These are phyloP conservation scores for Drosophila orosa DNA, from an alignment of 1,140 invertebrate species.

Conservation along the genomic window DNA sequence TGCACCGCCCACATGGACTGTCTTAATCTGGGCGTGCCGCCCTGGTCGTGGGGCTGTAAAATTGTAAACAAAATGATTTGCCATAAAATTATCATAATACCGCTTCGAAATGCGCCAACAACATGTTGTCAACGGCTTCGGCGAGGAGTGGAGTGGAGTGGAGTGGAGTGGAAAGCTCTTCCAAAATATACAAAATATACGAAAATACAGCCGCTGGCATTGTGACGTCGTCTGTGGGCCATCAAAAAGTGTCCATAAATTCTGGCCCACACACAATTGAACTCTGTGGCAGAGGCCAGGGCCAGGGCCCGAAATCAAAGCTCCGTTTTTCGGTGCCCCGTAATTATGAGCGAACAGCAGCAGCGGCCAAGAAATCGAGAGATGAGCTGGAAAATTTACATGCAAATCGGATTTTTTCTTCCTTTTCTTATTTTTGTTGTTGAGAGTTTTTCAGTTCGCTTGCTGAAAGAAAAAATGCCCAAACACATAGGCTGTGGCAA, in stretches of 20 bases:
- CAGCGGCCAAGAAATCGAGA: slow-evolving; percentile 32
- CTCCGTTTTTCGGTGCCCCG: slow-evolving; percentile 29
- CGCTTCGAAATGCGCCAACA: slow-evolving; percentile 76
- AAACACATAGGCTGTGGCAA: slow-evolving; percentile 51
- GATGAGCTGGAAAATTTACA: slow-evolving; percentile 64
- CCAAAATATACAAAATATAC: slow-evolving; percentile 39
- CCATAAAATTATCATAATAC: slow-evolving; percentile 83
- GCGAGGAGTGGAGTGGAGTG: slow-evolving; percentile 9
- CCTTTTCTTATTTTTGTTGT: not conserved
- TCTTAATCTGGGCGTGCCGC: slow-evolving; percentile 44
- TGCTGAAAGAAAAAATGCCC: slow-evolving; percentile 45
- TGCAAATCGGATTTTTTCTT: slow-evolving; percentile 63
- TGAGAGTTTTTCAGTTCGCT: slow-evolving; percentile 43
- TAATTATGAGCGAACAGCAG: slow-evolving; percentile 62
- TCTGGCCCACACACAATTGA: slow-evolving; percentile 75
- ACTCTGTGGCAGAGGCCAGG: slow-evolving; percentile 31
- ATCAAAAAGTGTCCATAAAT: slow-evolving; percentile 77
- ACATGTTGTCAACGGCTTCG: slow-evolving; percentile 78
- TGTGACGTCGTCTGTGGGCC: slow-evolving; percentile 53
- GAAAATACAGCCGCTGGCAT: slow-evolving; percentile 57
- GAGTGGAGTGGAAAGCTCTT: not conserved
- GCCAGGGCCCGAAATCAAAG: slow-evolving; percentile 26
- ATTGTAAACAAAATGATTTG: slow-evolving; percentile 82
- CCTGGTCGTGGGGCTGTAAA: slow-evolving; percentile 54
- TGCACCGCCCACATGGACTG: slow-evolving; percentile 57